phyloP scores from a whole-genome alignment of 1,140 invertebrate genomes.

The Bombus waltoni region DNA sequence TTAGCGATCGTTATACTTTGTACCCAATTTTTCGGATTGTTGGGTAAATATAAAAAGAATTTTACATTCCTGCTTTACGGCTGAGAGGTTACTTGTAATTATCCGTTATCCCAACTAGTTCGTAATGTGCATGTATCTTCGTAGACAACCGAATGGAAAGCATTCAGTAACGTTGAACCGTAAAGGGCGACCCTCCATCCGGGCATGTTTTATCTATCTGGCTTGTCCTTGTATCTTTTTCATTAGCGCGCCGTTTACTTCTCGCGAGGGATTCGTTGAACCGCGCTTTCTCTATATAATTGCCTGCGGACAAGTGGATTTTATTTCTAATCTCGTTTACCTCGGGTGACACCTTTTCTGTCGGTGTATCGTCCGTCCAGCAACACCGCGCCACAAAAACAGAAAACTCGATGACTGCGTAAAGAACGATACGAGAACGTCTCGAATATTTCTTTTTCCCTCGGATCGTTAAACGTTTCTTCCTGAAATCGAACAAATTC shows the following conservation, averaged over 20 bases:
- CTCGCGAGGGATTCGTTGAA: slow-evolving; percentile 22
- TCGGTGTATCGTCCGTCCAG: slow-evolving; percentile 39
- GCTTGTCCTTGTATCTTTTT: slow-evolving; percentile 1
- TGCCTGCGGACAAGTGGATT: background rate
- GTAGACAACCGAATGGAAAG: slow-evolving; percentile 39
- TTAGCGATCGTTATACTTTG: background rate
- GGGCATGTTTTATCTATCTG: slow-evolving; percentile 5
- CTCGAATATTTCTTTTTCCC: background rate
- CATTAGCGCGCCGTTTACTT: background rate
- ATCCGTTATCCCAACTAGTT: no score
- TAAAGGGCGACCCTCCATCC: background rate
- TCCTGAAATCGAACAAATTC: background rate
- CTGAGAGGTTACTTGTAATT: no score
- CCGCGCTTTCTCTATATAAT: slow-evolving; percentile 3
- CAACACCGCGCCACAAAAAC: background rate
- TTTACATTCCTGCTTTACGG: no score
- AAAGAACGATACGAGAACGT: background rate
- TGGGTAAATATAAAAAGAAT: no score
- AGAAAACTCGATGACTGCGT: background rate
- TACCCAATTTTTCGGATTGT: background rate
- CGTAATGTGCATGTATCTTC: no score
- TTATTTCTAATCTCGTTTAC: slow-evolving; percentile 14
- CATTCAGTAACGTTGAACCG: slow-evolving; percentile 7
- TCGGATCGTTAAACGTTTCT: no score
- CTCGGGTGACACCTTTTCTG: slow-evolving; percentile 45